Evolutionary conservation across 2,113 vertebrate genomes (phyloP).

Genomic region (Thalassoma bifasciatum): DNA sequence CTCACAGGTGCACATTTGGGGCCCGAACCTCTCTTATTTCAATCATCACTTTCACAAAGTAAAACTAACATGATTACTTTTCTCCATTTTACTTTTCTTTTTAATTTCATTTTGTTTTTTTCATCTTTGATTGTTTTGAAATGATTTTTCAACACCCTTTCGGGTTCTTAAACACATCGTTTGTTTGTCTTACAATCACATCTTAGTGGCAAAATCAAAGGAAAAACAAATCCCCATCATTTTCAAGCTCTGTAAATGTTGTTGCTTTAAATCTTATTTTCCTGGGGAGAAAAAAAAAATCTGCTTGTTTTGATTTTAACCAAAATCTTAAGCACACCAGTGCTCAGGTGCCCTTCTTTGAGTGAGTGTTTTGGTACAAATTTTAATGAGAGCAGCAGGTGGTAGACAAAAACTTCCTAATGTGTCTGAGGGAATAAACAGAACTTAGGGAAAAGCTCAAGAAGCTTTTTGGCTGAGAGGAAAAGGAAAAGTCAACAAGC

Average conservation of each 20-base stretch:
- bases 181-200: background rate
- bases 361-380: background rate
- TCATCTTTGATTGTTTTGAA: background rate
- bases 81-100: background rate
- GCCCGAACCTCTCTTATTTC: background rate
- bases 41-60: background rate
- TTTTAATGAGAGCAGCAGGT: conserved; percentile 17
- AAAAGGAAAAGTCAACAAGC: conserved; percentile 11
- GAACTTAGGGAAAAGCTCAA: conserved; percentile 17
- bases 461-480: conserved; percentile 18
- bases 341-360: background rate
- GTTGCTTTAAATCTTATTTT: background rate
- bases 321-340: background rate
- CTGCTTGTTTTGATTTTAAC: background rate
- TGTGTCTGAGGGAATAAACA: conserved; percentile 34
- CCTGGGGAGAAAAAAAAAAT: background rate
- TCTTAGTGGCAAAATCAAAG: background rate
- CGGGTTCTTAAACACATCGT: background rate
- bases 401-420: background rate
- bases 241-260: background rate
- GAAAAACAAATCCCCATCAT: too few species aligned
- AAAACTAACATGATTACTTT: background rate
- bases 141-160: background rate
- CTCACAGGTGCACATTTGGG: too few species aligned
- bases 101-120: background rate